phyloP scores from a whole-genome alignment of 2,113 vertebrate genomes.

The Brachyhypopomus occidentalis region DNA sequence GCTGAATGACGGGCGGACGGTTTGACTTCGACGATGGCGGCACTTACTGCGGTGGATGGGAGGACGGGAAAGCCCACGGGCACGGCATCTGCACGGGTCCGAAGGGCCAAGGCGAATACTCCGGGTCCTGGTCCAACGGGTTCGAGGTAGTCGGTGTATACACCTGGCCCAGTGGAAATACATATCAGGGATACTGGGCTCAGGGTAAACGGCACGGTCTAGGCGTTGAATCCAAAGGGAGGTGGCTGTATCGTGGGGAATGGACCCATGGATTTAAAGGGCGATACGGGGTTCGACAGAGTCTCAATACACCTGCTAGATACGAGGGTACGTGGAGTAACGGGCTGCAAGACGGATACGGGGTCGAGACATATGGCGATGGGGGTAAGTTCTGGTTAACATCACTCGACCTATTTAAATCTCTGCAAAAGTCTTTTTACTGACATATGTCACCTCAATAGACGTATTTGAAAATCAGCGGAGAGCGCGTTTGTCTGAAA shows the following conservation, averaged over 20 bases:
- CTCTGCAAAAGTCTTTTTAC: too few species aligned
- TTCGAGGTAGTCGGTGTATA: slow-evolving; percentile 92
- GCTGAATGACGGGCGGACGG: slow-evolving; percentile 96
- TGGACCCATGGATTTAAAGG: slow-evolving; percentile 95
- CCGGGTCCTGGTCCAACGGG: slow-evolving; percentile 91
- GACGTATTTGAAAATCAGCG: too few species aligned
- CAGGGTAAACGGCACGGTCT: slow-evolving; percentile 93
- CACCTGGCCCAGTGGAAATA: slow-evolving; percentile 96
- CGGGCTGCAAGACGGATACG: slow-evolving; percentile 93
- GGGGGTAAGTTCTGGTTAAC: slow-evolving; percentile 78
- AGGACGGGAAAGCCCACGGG: slow-evolving; percentile 94
- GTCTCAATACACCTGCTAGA: slow-evolving; percentile 87
- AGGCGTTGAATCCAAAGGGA: slow-evolving; percentile 90
- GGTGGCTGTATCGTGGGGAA: slow-evolving; percentile 93
- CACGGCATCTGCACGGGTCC: slow-evolving; percentile 95
- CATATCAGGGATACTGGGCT: slow-evolving; percentile 91
- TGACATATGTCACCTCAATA: too few species aligned
- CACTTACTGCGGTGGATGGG: slow-evolving; percentile 96
- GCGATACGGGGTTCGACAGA: slow-evolving; percentile 91
- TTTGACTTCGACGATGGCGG: slow-evolving; percentile 98
- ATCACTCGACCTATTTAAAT: too few species aligned
- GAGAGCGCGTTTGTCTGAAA: too few species aligned
- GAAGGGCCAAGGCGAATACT: slow-evolving; percentile 93
- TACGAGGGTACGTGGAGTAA: slow-evolving; percentile 96
- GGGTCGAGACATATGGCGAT: slow-evolving; percentile 93